Evolutionary conservation across 2,113 vertebrate species (phyloP).

Genomic region (Notiomystis cincta): DNA sequence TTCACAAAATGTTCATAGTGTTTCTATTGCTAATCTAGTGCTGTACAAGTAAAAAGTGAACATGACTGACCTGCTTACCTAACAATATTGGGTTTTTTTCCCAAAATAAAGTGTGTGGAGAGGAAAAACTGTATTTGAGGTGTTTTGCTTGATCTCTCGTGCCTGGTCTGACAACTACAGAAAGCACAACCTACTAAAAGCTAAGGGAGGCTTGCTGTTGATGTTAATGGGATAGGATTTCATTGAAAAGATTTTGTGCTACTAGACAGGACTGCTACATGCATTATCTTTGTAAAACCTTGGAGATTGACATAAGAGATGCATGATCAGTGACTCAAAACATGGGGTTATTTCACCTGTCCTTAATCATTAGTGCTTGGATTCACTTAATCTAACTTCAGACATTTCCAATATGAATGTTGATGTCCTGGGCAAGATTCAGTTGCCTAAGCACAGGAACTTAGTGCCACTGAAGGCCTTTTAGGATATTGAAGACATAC

Average conservation of each 20-base stretch:
- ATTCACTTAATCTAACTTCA: background rate
- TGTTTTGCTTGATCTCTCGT: background rate
- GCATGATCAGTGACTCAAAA: constrained; percentile 9
- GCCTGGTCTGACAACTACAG: background rate
- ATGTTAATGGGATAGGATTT: background rate
- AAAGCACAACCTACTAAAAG: background rate
- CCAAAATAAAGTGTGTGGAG: background rate
- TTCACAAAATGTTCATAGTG: background rate
- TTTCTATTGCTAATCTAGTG: background rate
- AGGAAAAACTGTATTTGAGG: background rate
- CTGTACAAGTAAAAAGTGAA: background rate
- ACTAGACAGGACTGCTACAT: background rate
- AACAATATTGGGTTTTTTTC: background rate
- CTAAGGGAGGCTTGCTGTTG: background rate
- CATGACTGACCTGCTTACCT: background rate
- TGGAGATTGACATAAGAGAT: background rate
- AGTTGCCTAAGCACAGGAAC: background rate
- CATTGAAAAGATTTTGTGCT: background rate
- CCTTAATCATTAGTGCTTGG: background rate
- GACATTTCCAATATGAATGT: background rate
- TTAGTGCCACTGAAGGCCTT: background rate
- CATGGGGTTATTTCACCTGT: constrained; percentile 9
- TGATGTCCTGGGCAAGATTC: background rate
- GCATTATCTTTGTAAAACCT: background rate
- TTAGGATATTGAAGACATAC: background rate